phyloP scores from a whole-genome alignment of 1,140 invertebrate genomes.

The Monomorium pharaonis region DNA sequence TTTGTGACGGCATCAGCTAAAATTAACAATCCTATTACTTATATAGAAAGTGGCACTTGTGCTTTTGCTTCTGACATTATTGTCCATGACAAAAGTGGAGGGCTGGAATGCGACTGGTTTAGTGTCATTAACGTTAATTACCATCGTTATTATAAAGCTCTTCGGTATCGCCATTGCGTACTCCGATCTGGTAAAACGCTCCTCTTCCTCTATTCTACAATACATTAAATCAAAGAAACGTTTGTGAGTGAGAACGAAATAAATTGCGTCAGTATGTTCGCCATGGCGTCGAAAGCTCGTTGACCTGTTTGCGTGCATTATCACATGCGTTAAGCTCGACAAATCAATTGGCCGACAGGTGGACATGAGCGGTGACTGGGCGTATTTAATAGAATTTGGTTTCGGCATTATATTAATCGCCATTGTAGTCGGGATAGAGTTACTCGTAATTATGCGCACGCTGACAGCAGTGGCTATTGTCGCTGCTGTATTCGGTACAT shows the following conservation, averaged over 20 bases:
- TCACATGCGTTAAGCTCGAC: constrained; percentile 22
- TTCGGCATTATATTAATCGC: constrained; percentile 56
- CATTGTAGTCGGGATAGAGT: constrained; percentile 19
- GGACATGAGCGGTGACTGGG: constrained; percentile 62
- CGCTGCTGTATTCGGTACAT: constrained; percentile 33
- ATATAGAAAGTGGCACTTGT: constrained; percentile 38
- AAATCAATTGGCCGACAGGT: constrained; percentile 57
- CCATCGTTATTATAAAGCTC: constrained; percentile 43
- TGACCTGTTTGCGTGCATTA: constrained; percentile 29
- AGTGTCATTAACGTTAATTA: constrained; percentile 36
- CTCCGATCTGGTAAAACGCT: constrained; percentile 23
- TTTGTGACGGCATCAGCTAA: background rate
- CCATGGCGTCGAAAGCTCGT: constrained; percentile 1
- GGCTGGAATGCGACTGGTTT: constrained; percentile 33
- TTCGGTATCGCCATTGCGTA: constrained; percentile 28
- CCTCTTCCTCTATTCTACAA: background rate
- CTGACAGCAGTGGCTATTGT: constrained; percentile 9
- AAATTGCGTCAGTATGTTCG: constrained; percentile 21
- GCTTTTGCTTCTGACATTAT: constrained; percentile 34
- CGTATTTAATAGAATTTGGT: constrained; percentile 61
- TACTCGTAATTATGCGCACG: constrained; percentile 30
- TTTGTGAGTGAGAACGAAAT: background rate
- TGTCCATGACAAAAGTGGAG: constrained; percentile 36
- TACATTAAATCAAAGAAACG: constrained; percentile 36
- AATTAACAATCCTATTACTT: constrained; percentile 38